A percentile compares a stretch with the other conserved stretches of the same genome.
Conservation (phyloP, 1,140 invertebrate genomes). For the Drosophila orosa region DNA sequence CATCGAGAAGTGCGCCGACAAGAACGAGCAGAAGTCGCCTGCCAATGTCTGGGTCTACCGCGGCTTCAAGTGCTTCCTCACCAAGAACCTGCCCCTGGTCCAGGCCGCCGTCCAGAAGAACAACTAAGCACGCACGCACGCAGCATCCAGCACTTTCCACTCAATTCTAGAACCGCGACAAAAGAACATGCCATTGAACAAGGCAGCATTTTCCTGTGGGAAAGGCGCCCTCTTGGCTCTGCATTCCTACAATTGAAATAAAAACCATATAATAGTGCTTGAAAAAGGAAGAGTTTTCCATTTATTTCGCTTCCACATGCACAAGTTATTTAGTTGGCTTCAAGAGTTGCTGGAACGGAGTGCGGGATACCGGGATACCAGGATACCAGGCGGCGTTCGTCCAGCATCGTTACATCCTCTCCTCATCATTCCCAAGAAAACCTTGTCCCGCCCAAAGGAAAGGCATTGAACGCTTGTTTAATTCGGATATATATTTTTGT, state of each 20-base stretch:
- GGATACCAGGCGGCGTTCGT: background rate
- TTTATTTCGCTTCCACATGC: constrained; percentile 37
- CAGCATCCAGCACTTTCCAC: constrained; percentile 7
- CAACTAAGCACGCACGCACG: constrained; percentile 56
- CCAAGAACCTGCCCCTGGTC: constrained; percentile 79
- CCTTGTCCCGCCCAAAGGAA: constrained; percentile 76
- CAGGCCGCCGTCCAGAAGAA: constrained; percentile 80
- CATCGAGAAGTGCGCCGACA: constrained; percentile 81
- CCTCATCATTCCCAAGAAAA: constrained; percentile 27
- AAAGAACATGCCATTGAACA: constrained; percentile 5
- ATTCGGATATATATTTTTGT: constrained; percentile 80
- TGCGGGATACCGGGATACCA: background rate
- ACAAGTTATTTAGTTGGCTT: constrained; percentile 4
- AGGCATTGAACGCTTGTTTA: constrained; percentile 72
- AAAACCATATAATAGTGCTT: constrained; percentile 76
- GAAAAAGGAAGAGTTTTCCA: constrained; percentile 29
- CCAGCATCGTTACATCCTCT: constrained; percentile 1
- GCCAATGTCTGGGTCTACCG: constrained; percentile 77
- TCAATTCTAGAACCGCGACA: constrained; percentile 30
- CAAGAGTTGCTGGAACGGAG: background rate
- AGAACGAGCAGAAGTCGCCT: constrained; percentile 78
- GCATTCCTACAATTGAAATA: constrained; percentile 69
- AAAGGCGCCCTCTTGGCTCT: constrained; percentile 24
- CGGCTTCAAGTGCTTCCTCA: constrained; percentile 83
- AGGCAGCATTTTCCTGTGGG: constrained; percentile 9